Base-by-base conservation (phyloP, 1,140 invertebrate genomes). In the Potamilus streckersoni region DNA sequence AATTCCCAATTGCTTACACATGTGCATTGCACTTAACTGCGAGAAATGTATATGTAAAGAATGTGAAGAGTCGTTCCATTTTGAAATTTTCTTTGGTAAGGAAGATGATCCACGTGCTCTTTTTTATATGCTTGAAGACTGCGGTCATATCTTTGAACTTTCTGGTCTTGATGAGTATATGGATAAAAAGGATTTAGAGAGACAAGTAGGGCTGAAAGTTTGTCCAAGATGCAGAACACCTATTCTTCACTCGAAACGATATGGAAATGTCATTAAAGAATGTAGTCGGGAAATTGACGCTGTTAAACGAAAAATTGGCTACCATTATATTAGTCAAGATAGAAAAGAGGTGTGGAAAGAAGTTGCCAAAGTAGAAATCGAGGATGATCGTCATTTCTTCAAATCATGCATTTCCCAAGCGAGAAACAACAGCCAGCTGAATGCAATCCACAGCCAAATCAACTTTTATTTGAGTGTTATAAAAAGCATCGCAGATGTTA, bases 1-100 rank as follows among this genome's bases (percentile, higher is more conserved):
- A 16, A 60, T 5, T 20, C 79, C 86, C 27, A 20, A 63, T 72
- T 95, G 94, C 87, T 92, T 92, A 66, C 94, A 95, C 84, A 82
- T 27, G 55, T 95, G 94, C 83, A 85, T 90, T 60, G 91, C 76
- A 8, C 20, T 88, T 49, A 95, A 94, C 88, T 93, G 93, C 17
- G 93, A 94, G 92, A 83, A 92, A 90, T 83, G 90, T 84, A 20
- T 83, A 38, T 85, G 84, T 65, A 13, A 23, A n/a, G 27, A 73
- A 14, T 85, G 84, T 69, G 49, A 84, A 56, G 69, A 64, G 68
- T 89, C 91, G 49, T 89, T 78, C 92, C 72, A 92, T 1, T 86
- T 85, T 31, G 90, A 85, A 27, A 91, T 94, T 71, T 89, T 93
- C 67, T 86, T 87, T 78, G 86, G 85, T 5, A 69, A 38, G 23